Evolutionary conservation across 1,140 invertebrate species (phyloP), one percentile per base, ranked within the genome.

Genomic region (Pachyrhynchus sulphureomaculatus): DNA sequence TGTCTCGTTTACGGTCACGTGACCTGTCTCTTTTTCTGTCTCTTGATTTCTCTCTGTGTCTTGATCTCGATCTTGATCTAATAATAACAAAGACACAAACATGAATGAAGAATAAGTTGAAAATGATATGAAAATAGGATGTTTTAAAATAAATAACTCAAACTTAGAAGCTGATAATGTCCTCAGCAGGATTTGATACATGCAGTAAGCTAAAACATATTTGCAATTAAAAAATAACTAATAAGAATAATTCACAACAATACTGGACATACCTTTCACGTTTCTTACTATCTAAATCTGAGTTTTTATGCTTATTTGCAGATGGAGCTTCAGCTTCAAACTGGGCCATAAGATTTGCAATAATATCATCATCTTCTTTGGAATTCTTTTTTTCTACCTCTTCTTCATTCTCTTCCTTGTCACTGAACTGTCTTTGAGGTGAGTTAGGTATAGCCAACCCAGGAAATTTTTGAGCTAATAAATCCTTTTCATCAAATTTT

Each of bases 361-460:
- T 86, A 37, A 88, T 76, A 70, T 83, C 82, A 70, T 78, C 75
- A 55, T 71, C 76, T 32, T 71, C 56, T 18, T 65, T 68, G 32
- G 54, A 60, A 6, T 42, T 12, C 70, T 78, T 65, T 72, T 77
- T 20, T 54, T 79, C 72, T 49, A 58, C 56, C 21, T 64, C 39
- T 48, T 39, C 18, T 62, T 55, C 24, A 32, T 59, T 12, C 23
- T 79, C 73, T 45, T 77, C 66, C 34, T 79, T 67, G 75, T 79
- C 68, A 75, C 15, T 74, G 71, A 81, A 73, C 24, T 70, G 70
- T 41, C 75, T 81, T 52, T 78, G 80, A 34, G 82, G 83, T 64
- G 95, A 86, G 83, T 99, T 95, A 5, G 95, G 91, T 41, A 98
- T 79, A 0, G 94, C 92, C 23, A 98, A 77, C 13, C 88, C 93